Conservation (phyloP, 2,888 invertebrate genomes). For the Mimas tiliae region DNA sequence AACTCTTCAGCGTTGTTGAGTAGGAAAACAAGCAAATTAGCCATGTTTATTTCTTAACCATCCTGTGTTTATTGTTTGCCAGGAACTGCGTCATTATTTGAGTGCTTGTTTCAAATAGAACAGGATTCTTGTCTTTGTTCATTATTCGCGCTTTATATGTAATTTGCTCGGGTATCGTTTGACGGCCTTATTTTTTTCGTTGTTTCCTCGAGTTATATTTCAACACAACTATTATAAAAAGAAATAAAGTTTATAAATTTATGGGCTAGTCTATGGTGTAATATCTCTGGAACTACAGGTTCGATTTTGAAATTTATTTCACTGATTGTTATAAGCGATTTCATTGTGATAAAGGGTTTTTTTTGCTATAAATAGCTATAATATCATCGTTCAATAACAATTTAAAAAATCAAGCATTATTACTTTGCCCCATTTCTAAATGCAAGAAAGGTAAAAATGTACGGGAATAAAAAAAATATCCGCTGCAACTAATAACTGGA, state of each 20-base stretch:
- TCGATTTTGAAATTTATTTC: too few relatives aligned
- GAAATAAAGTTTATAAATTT: too few relatives aligned
- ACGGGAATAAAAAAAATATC: not conserved
- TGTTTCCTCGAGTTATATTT: not conserved
- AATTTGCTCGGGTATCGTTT: slow-evolving; percentile 11
- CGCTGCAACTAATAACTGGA: slow-evolving; percentile 12
- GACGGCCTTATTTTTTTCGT: not conserved
- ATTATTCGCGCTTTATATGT: slow-evolving; percentile 39
- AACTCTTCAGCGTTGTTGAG: slow-evolving; percentile 49
- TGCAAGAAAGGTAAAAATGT: not conserved
- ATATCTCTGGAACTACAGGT: too few relatives aligned
- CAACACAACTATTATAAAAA: not conserved
- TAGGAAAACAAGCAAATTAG: slow-evolving; percentile 73
- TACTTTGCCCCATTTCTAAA: not conserved
- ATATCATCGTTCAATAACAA: too few relatives aligned
- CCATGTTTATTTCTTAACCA: slow-evolving; percentile 68
- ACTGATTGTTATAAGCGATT: too few relatives aligned
- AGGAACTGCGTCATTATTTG: slow-evolving; percentile 53
- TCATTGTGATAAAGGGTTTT: too few relatives aligned
- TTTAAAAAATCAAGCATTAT: not conserved
- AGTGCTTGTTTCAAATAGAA: slow-evolving; percentile 54
- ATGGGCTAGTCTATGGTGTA: too few relatives aligned
- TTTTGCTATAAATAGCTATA: too few relatives aligned
- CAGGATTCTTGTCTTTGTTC: slow-evolving; percentile 40
- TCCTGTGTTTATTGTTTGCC: slow-evolving; percentile 60